Percentiles rank a stretch among this genome's conserved stretches.
phyloP scores from a whole-genome alignment of 2,888 invertebrate genomes.

The Sesia apiformis region DNA sequence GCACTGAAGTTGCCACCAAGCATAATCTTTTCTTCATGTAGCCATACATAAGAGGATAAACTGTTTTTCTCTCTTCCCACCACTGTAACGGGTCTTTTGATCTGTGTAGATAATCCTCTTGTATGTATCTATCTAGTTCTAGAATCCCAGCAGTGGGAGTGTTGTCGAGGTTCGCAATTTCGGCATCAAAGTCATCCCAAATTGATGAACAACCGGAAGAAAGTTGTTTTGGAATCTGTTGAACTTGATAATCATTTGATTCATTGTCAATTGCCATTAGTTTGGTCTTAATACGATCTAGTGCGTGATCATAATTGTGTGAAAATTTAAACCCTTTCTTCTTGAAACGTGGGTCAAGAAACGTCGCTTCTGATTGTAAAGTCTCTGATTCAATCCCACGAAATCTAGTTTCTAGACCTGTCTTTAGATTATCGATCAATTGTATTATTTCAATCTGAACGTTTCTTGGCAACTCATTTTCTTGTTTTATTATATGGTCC shows the following conservation, averaged over 20 bases:
- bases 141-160: background rate
- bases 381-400: background rate
- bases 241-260: background rate
- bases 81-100: background rate
- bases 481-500: background rate
- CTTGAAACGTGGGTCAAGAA: conserved; percentile 4
- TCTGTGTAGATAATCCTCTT: background rate
- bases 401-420: background rate
- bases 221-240: background rate
- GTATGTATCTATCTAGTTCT: conserved; percentile 1
- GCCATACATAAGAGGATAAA: background rate
- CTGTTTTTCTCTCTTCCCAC: background rate
- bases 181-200: conserved; percentile 2
- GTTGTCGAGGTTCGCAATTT: background rate
- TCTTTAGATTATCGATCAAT: background rate
- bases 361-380: background rate
- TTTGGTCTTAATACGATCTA: background rate
- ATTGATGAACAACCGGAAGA: background rate
- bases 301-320: background rate
- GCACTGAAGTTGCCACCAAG: background rate
- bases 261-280: background rate
- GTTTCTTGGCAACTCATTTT: background rate
- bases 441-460: background rate
- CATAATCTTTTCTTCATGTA: background rate
- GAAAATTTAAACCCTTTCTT: background rate